phyloP scores from a whole-genome alignment of 1,140 invertebrate genomes.

The Lutraria rhynchaena region DNA sequence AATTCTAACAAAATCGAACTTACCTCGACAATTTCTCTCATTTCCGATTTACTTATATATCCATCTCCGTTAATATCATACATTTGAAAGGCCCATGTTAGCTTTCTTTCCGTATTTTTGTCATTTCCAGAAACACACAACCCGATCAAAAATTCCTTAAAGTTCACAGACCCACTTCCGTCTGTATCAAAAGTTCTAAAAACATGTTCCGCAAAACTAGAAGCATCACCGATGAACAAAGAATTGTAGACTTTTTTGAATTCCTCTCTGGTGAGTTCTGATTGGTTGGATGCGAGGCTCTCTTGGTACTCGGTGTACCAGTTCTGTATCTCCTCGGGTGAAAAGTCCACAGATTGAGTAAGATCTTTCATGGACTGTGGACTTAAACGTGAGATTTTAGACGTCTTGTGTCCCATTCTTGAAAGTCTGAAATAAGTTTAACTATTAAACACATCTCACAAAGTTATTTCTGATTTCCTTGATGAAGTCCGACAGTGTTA shows the following conservation, averaged over 20 bases:
- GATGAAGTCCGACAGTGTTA: too few relatives aligned
- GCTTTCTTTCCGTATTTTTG: constrained; percentile 91
- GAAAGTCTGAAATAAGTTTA: too few relatives aligned
- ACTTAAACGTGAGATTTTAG: neutral
- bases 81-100: constrained; percentile 94
- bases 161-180: constrained; percentile 70
- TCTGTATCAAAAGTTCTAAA: constrained; percentile 75
- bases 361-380: constrained; percentile 55
- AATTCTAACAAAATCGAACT: constrained; percentile 42
- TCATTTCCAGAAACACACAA: constrained; percentile 83
- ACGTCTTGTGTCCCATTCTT: constrained; percentile 51
- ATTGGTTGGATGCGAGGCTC: constrained; percentile 90
- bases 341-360: constrained; percentile 34
- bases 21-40: constrained; percentile 71
- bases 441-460: too few relatives aligned
- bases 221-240: constrained; percentile 68
- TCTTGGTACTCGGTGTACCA: constrained; percentile 61
- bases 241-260: constrained; percentile 69
- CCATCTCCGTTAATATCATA: constrained; percentile 95
- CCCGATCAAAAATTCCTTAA: constrained; percentile 74
- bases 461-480: too few relatives aligned
- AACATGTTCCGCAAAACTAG: constrained; percentile 69
- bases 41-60: constrained; percentile 87
- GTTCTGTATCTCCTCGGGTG: constrained; percentile 51
- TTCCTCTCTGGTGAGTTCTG: constrained; percentile 88